Conservation (phyloP, 2,113 vertebrate species). For the Amazona guildingii region DNA sequence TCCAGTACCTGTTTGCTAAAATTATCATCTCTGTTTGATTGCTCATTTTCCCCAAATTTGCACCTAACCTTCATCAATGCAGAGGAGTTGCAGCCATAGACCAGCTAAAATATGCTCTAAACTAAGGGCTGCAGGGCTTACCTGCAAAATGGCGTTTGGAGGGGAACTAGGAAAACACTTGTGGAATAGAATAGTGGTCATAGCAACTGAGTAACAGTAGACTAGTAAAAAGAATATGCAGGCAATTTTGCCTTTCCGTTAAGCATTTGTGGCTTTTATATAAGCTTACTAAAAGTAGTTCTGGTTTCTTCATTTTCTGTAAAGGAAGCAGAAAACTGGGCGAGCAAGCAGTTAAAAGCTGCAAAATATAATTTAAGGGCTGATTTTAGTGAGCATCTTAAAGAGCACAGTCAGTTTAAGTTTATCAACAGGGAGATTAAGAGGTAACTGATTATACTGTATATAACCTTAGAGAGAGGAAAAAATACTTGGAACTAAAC, state of each 20-base stretch:
- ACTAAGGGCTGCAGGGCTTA: neutral
- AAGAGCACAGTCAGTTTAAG: neutral
- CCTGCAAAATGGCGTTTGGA: neutral
- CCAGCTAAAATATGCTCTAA: neutral
- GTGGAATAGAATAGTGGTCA: neutral
- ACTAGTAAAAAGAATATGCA: neutral
- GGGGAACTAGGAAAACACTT: neutral
- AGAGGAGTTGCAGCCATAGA: neutral
- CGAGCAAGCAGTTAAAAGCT: neutral
- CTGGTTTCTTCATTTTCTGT: neutral
- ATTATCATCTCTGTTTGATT: neutral
- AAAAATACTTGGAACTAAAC: neutral
- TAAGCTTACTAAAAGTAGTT: neutral
- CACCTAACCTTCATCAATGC: neutral
- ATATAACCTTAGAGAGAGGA: neutral
- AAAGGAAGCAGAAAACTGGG: neutral
- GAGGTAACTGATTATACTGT: neutral
- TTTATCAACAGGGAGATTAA: neutral
- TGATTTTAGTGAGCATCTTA: neutral
- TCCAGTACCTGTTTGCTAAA: neutral
- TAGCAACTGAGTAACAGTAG: neutral
- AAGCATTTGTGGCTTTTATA: neutral
- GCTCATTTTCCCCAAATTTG: neutral
- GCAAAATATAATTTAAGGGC: neutral
- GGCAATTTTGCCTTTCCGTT: neutral